Evolutionary conservation across 1,140 invertebrate genomes (phyloP).

Genomic region (Pseudomyrmex sp.): DNA sequence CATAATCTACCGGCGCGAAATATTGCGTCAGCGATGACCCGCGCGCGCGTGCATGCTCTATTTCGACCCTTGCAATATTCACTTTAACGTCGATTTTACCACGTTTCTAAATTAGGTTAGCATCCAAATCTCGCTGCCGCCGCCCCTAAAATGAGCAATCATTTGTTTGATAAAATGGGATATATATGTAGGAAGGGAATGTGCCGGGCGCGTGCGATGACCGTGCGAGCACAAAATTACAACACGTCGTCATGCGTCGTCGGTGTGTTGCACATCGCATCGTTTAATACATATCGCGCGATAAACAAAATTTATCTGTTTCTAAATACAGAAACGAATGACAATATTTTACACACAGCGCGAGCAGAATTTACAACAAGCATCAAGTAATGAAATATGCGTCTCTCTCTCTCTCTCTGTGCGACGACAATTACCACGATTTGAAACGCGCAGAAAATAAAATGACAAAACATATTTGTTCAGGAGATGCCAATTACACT

Average conservation of each 20-base stretch:
- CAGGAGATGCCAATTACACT: too few species aligned
- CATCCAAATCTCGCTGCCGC: neutral
- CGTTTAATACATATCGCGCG: neutral
- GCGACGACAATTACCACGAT: too few species aligned
- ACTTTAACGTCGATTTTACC: constrained; percentile 10
- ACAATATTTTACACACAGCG: neutral
- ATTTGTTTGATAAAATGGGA: constrained; percentile 22
- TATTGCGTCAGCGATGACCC: constrained; percentile 43
- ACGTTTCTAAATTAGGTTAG: constrained; percentile 10
- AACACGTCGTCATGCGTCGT: neutral
- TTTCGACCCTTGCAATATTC: constrained; percentile 13
- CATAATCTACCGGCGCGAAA: constrained; percentile 55
- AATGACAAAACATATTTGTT: too few species aligned
- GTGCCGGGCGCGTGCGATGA: neutral
- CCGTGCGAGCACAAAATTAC: neutral
- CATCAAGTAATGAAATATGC: too few species aligned
- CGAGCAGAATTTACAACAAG: too few species aligned
- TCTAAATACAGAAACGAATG: neutral
- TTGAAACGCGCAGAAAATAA: too few species aligned
- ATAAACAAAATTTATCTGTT: neutral
- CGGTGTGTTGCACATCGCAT: neutral
- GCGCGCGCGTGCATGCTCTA: constrained; percentile 8
- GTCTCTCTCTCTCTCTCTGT: too few species aligned
- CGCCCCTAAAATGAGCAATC: neutral
- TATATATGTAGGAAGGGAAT: too few species aligned